Evolutionary conservation across 2,797 vertebrate genomes (phyloP).

Genomic region (Sternotherus odoratus): DNA sequence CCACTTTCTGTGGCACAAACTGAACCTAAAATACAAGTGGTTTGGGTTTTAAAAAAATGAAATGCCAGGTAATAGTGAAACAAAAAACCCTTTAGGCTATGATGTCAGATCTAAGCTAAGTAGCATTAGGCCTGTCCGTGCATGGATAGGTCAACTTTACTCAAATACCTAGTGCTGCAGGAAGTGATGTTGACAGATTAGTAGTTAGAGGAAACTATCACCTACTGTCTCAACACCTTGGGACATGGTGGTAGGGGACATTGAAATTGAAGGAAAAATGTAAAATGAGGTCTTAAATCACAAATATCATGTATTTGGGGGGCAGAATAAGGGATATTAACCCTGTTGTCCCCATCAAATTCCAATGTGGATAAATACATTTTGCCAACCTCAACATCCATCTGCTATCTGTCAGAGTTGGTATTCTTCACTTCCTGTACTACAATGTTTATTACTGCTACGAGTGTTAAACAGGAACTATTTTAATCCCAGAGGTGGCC

Average conservation of each 20-base stretch:
- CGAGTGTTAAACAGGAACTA: neutral
- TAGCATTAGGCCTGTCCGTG: neutral
- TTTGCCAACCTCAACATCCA: neutral
- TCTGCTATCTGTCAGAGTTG: neutral
- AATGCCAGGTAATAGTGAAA: neutral
- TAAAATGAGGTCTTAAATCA: neutral
- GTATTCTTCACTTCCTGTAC: neutral
- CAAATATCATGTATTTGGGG: neutral
- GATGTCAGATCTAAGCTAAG: neutral
- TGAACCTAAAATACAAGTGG: neutral
- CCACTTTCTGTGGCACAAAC: neutral
- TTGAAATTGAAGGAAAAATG: neutral
- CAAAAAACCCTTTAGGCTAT: neutral
- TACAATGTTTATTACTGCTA: neutral
- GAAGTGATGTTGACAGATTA: neutral
- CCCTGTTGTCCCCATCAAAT: neutral
- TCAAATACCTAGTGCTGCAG: neutral
- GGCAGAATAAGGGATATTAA: neutral
- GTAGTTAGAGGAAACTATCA: neutral
- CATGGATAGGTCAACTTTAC: neutral
- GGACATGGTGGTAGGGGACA: neutral
- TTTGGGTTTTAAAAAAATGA: neutral
- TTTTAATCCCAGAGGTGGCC: neutral
- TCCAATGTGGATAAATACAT: neutral
- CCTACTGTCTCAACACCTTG: accelerated